phyloP scores from a whole-genome alignment of 2,888 invertebrate species.

The Nemoura dubitans region DNA sequence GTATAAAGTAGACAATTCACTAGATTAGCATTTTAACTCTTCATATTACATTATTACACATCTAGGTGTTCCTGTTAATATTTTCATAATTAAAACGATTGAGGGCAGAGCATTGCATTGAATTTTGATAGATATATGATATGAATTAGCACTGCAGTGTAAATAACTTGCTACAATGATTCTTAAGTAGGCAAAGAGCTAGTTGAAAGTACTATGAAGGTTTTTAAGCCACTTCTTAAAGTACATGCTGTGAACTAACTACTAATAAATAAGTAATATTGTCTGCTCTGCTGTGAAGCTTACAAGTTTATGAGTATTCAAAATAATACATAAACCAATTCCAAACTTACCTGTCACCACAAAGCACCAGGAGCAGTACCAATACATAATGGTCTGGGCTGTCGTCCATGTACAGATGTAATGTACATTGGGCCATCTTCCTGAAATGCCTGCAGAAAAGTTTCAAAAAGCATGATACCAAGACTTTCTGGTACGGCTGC shows the following conservation, averaged over 20 bases:
- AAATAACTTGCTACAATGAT: not conserved
- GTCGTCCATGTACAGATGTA: not conserved
- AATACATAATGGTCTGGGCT: not conserved
- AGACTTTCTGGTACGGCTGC: not conserved
- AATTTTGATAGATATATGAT: not conserved
- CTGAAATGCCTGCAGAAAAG: no score
- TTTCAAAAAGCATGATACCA: not conserved
- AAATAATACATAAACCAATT: not conserved
- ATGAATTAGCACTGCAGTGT: not conserved
- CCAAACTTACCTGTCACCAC: not conserved
- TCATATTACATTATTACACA: not conserved
- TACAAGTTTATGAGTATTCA: not conserved
- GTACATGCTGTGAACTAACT: not conserved
- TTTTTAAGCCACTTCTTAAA: not conserved
- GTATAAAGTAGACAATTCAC: not conserved
- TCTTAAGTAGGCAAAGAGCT: not conserved
- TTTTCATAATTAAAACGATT: not conserved
- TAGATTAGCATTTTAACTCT: not conserved
- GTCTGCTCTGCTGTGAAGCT: not conserved
- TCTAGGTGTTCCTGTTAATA: conserved; percentile 1
- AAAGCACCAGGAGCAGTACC: not conserved
- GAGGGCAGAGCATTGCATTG: not conserved
- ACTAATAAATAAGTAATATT: not conserved
- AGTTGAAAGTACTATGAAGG: not conserved
- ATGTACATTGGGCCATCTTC: not conserved